Evolutionary conservation across 2,888 invertebrate genomes (phyloP).

Genomic region (Boloria euphrosyne): DNA sequence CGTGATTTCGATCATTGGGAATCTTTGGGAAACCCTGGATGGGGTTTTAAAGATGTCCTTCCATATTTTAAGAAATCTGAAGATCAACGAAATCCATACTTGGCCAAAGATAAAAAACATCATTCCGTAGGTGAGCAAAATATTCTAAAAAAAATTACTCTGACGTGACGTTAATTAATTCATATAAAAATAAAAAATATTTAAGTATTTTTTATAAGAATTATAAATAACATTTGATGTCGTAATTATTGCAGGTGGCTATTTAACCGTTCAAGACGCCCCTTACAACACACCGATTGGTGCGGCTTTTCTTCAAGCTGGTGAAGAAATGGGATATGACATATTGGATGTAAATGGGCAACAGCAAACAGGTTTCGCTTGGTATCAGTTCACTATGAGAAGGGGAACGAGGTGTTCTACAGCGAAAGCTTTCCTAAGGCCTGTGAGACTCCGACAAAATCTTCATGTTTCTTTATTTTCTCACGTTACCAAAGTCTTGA

Average conservation of each 20-base stretch:
- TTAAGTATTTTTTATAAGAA: no score
- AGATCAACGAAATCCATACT: slow-evolving; percentile 93
- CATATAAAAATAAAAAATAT: neutral
- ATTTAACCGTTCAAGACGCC: slow-evolving; percentile 88
- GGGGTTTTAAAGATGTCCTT: slow-evolving; percentile 91
- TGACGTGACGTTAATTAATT: no score
- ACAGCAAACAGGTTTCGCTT: slow-evolving; percentile 92
- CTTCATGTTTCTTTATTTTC: slow-evolving; percentile 91
- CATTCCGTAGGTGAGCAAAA: slow-evolving; percentile 85
- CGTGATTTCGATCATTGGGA: slow-evolving; percentile 95
- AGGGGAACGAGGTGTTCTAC: slow-evolving; percentile 91
- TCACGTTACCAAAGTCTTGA: slow-evolving; percentile 89
- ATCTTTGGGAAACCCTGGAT: slow-evolving; percentile 91
- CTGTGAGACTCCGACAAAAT: slow-evolving; percentile 88
- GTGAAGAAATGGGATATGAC: slow-evolving; percentile 96
- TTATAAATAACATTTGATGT: slow-evolving; percentile 8
- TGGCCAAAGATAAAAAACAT: slow-evolving; percentile 87
- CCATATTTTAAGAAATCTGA: slow-evolving; percentile 93
- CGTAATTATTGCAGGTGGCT: slow-evolving; percentile 83
- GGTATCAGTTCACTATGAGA: slow-evolving; percentile 95
- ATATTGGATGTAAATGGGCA: slow-evolving; percentile 92
- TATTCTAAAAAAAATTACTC: neutral
- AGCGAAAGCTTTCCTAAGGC: slow-evolving; percentile 92
- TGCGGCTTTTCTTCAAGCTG: slow-evolving; percentile 92
- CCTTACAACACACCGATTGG: slow-evolving; percentile 93